Evolutionary conservation across 2,888 invertebrate genomes (phyloP).

Genomic region (Pterobdella sp.): DNA sequence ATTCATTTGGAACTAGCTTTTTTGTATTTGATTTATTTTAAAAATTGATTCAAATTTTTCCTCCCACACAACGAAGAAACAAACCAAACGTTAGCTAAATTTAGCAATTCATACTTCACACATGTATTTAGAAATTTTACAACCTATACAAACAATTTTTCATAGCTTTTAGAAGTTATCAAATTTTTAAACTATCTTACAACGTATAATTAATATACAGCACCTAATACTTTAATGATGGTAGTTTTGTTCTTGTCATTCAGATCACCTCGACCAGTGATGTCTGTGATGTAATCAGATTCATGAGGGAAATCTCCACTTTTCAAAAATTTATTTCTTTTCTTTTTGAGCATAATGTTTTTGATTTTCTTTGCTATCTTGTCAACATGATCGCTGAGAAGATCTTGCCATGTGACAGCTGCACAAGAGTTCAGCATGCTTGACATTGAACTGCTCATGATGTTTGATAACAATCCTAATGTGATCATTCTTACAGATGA

Average conservation of each 20-base stretch:
- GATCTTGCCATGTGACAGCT: constrained; percentile 39
- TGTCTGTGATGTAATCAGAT: not conserved
- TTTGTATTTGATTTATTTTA: too few species aligned
- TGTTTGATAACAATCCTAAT: too few species aligned
- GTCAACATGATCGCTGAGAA: constrained; percentile 28
- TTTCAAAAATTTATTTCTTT: not conserved
- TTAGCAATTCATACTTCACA: not conserved
- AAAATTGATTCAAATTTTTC: too few species aligned
- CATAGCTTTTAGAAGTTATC: too few species aligned
- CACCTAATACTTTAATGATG: constrained; percentile 35
- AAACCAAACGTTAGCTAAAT: not conserved
- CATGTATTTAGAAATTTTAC: constrained; percentile 11
- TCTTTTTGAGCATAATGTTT: not conserved
- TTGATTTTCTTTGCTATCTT: not conserved
- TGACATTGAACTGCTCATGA: constrained; percentile 37
- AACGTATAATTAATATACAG: not conserved
- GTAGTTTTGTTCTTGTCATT: constrained; percentile 33
- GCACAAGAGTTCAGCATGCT: constrained; percentile 36
- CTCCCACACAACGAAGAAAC: not conserved
- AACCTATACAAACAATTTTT: too few species aligned
- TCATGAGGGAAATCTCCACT: not conserved
- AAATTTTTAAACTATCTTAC: not conserved
- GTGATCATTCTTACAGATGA: too few species aligned
- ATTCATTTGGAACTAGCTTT: too few species aligned
- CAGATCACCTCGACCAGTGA: not conserved